These are phyloP conservation scores for Eilema caniola DNA, from an alignment of 2,888 invertebrate genomes.

Conservation along the genomic window DNA sequence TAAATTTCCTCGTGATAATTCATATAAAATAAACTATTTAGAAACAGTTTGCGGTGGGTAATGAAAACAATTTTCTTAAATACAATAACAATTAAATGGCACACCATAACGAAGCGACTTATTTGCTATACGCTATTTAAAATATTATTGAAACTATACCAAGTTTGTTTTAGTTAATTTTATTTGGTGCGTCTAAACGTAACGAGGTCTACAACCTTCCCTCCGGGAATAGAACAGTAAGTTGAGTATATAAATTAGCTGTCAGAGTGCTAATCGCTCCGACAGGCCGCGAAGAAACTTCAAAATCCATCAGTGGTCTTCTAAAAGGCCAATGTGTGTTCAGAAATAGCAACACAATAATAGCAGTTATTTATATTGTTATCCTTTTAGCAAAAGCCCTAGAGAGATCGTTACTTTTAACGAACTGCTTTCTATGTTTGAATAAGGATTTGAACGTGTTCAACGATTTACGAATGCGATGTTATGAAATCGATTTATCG, in stretches of 20 bases:
- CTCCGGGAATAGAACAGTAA: constrained; percentile 82
- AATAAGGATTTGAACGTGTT: constrained; percentile 58
- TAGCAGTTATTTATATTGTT: constrained; percentile 74
- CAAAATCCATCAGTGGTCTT: constrained; percentile 83
- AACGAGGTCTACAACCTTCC: constrained; percentile 62
- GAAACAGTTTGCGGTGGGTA: neutral
- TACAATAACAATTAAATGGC: constrained; percentile 6
- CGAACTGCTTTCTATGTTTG: constrained; percentile 66
- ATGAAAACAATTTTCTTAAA: constrained; percentile 6
- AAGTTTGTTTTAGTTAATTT: constrained; percentile 26
- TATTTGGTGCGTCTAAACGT: constrained; percentile 64
- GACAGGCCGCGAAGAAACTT: constrained; percentile 86
- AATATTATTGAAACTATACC: constrained; percentile 19
- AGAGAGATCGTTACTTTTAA: constrained; percentile 70
- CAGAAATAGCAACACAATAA: constrained; percentile 80
- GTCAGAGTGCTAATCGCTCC: constrained; percentile 85
- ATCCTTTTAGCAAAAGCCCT: constrained; percentile 73
- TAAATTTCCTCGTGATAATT: neutral
- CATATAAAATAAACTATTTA: neutral
- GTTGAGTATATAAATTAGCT: constrained; percentile 87
- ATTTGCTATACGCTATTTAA: constrained; percentile 12
- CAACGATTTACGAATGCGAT: constrained; percentile 49
- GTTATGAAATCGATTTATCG: constrained; percentile 33
- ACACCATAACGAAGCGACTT: neutral
- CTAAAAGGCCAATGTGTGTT: constrained; percentile 76